phyloP scores from a whole-genome alignment of 2,888 invertebrate genomes.

The Marronus borbonicus region DNA sequence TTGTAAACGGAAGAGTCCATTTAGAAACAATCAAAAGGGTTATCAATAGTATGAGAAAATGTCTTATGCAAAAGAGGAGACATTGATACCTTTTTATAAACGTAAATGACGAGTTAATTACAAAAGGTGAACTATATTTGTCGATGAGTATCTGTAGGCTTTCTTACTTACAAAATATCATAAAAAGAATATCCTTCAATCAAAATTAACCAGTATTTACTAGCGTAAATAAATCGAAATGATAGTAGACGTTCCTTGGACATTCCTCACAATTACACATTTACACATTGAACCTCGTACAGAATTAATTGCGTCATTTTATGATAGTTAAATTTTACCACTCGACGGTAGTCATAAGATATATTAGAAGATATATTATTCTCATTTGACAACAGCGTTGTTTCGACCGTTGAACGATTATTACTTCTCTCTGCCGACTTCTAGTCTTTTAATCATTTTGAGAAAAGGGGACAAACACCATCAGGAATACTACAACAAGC shows the following conservation, averaged over 20 bases:
- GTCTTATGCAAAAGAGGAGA: no score
- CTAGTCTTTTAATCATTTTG: constrained; percentile 26
- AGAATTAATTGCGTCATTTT: constrained; percentile 28
- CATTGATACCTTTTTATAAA: no score
- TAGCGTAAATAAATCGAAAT: neutral
- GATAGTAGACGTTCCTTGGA: neutral
- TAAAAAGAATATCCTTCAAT: no score
- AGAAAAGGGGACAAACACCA: constrained; percentile 21
- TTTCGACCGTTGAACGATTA: neutral
- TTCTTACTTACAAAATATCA: no score
- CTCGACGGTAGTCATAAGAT: constrained; percentile 23
- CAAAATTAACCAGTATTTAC: neutral
- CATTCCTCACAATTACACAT: neutral
- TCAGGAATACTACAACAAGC: neutral
- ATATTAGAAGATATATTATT: constrained; percentile 21
- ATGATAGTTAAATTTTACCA: neutral
- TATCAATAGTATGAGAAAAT: no score
- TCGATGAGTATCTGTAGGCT: no score
- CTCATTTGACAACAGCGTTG: constrained; percentile 14
- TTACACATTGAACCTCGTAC: constrained; percentile 3
- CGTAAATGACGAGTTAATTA: no score
- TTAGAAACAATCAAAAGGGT: no score
- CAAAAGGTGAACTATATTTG: no score
- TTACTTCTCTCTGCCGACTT: constrained; percentile 16
- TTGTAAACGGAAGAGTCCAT: no score